Conservation (phyloP, 2,888 invertebrate genomes). For the Imbricaverruca yamaguchii region DNA sequence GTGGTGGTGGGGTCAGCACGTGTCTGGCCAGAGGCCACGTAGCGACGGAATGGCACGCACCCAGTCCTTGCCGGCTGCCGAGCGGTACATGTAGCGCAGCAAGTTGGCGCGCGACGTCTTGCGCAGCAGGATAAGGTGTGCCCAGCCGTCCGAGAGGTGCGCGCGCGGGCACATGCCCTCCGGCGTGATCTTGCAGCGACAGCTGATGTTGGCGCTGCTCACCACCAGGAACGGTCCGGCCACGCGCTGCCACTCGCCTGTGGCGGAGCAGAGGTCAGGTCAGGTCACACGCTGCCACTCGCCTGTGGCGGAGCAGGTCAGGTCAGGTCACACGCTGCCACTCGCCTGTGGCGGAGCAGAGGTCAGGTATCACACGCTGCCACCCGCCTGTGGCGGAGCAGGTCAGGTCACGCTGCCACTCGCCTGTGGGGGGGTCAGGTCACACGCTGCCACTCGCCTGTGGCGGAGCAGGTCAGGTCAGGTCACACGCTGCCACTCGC, state of each 20-base stretch:
- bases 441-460: not conserved
- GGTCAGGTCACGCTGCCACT: no score
- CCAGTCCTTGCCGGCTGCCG: not conserved
- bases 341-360: not conserved
- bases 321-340: not conserved
- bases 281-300: not conserved
- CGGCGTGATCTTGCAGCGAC: slow-evolving; percentile 63
- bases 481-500: not conserved
- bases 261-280: not conserved
- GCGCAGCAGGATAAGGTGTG: slow-evolving; percentile 65
- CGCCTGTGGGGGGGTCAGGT: no score
- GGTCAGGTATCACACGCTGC: no score
- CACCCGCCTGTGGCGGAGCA: no score
- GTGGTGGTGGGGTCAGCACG: no score
- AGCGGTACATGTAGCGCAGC: slow-evolving; percentile 51
- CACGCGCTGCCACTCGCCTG: slow-evolving; percentile 11
- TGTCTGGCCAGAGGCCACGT: no score
- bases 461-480: not conserved
- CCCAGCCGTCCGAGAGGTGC: slow-evolving; percentile 70
- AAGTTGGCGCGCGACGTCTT: slow-evolving; percentile 64
- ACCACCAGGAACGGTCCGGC: slow-evolving; percentile 47
- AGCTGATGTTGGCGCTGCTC: slow-evolving; percentile 66
- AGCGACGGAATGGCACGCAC: not conserved
- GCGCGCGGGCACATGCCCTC: slow-evolving; percentile 68
- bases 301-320: not conserved